Conservation (phyloP, 2,797 vertebrate genomes). For the Allobates femoralis region DNA sequence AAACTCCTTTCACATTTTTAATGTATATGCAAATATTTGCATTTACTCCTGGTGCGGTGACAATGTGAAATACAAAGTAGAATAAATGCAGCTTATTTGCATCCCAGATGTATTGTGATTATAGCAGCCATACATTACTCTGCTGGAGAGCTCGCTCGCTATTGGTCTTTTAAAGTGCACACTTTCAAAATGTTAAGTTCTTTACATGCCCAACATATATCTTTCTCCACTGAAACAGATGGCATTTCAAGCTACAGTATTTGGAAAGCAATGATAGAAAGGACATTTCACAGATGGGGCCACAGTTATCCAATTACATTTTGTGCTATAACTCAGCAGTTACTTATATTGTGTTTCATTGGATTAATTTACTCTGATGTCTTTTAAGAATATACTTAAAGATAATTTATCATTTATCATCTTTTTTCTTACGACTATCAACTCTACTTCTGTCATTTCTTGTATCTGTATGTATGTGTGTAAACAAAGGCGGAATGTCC, state of each 20-base stretch:
- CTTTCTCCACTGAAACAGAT: constrained; percentile 4
- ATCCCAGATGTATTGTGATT: constrained; percentile 52
- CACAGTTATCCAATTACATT: constrained; percentile 4
- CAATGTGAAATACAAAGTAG: constrained; percentile 50
- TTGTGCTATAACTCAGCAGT: not conserved
- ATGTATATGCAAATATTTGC: constrained; percentile 63
- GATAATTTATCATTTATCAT: not conserved
- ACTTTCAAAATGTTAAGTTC: constrained; percentile 35
- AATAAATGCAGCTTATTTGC: constrained; percentile 59
- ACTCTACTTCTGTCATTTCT: not conserved
- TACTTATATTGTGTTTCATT: not conserved
- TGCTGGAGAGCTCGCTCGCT: constrained; percentile 20
- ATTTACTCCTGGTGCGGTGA: constrained; percentile 54
- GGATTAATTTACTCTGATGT: not conserved
- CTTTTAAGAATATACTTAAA: not conserved
- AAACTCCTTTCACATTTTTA: constrained; percentile 60
- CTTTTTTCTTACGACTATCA: not conserved
- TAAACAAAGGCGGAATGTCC: not conserved
- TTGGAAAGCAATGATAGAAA: constrained; percentile 10
- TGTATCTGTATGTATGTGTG: not conserved
- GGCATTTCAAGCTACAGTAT: not conserved
- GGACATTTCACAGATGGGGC: not conserved
- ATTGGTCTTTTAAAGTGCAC: constrained; percentile 27
- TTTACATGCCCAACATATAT: constrained; percentile 17
- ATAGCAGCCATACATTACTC: constrained; percentile 43